Conservation (phyloP, 2,888 invertebrate genomes). For the Theretra japonica region DNA sequence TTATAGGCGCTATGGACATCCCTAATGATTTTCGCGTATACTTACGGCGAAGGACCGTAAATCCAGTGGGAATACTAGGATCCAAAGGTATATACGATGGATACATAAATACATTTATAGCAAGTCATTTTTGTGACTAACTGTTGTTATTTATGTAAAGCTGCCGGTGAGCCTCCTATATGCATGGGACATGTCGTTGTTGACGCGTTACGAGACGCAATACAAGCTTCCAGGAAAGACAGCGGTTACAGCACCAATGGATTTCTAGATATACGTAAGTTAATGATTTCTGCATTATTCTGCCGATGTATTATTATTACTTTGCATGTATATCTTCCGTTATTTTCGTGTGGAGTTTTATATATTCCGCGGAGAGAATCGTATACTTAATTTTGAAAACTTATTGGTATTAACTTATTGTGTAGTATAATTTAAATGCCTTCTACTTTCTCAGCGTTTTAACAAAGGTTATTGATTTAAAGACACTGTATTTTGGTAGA, state of each 20-base stretch:
- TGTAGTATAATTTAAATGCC: too few relatives aligned
- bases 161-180: slow-evolving; percentile 54
- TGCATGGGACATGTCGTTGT: slow-evolving; percentile 55
- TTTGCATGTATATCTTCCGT: too few relatives aligned
- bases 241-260: slow-evolving; percentile 46
- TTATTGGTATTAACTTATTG: too few relatives aligned
- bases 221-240: slow-evolving; percentile 50
- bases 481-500: too few relatives aligned
- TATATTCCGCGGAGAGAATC: too few relatives aligned
- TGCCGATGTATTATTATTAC: too few relatives aligned
- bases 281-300: neutral
- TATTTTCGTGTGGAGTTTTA: too few relatives aligned
- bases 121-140: neutral
- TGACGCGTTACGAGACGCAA: slow-evolving; percentile 51
- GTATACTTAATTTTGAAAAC: too few relatives aligned
- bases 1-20: slow-evolving; percentile 59
- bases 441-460: too few relatives aligned
- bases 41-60: slow-evolving; percentile 50
- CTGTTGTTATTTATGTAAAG: slow-evolving; percentile 39
- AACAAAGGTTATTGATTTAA: too few relatives aligned
- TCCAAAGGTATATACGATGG: slow-evolving; percentile 53
- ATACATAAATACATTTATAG: neutral
- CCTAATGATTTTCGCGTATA: slow-evolving; percentile 59
- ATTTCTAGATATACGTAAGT: slow-evolving; percentile 53
- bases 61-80: slow-evolving; percentile 60